Evolutionary conservation across 2,797 vertebrate genomes (phyloP).

Genomic region (Acanthornis magna): DNA sequence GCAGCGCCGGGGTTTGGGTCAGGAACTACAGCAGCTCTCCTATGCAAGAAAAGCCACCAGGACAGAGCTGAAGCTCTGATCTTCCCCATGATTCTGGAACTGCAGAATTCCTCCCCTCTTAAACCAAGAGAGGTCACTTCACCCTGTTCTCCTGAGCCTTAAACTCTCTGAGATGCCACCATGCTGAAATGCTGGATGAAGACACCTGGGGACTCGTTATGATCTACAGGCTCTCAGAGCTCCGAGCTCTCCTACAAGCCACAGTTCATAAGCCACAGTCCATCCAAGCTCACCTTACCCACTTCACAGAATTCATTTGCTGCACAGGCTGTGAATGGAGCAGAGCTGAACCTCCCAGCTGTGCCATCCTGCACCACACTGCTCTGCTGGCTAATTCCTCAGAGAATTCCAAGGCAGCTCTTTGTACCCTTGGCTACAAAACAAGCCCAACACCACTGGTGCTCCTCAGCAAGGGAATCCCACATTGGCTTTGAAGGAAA

Average conservation of each 20-base stretch:
- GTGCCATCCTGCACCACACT: background rate
- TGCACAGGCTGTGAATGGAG: background rate
- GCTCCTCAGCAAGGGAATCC: background rate
- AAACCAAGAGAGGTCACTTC: background rate
- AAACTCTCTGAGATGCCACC: background rate
- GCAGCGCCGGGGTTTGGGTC: background rate
- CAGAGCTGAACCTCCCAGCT: background rate
- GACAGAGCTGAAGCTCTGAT: background rate
- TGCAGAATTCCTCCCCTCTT: background rate
- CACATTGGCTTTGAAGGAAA: background rate
- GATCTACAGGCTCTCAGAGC: background rate
- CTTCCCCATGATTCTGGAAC: background rate
- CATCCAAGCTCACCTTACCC: background rate
- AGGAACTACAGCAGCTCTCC: background rate
- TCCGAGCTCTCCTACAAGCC: background rate
- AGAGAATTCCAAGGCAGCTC: background rate
- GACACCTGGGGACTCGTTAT: rapidly evolving
- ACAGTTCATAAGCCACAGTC: background rate
- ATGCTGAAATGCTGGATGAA: background rate
- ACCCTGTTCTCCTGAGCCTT: background rate
- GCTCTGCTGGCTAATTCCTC: background rate
- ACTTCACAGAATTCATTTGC: background rate
- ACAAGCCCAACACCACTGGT: background rate
- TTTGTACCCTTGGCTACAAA: background rate
- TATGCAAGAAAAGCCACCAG: background rate